These are phyloP conservation scores for Mythimna vitellina DNA, from an alignment of 2,888 invertebrate species.

Conservation along the genomic window DNA sequence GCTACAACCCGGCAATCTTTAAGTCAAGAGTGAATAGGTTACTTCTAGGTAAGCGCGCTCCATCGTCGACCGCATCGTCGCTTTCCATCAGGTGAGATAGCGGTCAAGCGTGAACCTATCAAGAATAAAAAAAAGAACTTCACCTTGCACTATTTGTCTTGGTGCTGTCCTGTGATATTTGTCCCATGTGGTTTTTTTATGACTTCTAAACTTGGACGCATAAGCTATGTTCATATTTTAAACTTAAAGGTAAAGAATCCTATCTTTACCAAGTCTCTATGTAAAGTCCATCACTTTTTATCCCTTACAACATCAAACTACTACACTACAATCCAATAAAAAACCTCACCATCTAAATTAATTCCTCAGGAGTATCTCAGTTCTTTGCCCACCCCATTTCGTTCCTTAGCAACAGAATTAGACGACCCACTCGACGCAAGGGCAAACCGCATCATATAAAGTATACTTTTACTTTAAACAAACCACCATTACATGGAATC, in stretches of 20 bases:
- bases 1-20: too few species aligned
- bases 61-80: too few species aligned
- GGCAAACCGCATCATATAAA: constrained; percentile 69
- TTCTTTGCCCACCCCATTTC: constrained; percentile 37
- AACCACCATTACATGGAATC: constrained; percentile 12
- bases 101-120: too few species aligned
- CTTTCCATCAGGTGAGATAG: too few species aligned
- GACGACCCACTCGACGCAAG: constrained; percentile 62
- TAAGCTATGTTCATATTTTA: background rate
- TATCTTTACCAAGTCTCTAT: too few species aligned
- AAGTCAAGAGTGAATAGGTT: too few species aligned
- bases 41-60: too few species aligned
- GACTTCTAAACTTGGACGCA: background rate
- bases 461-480: constrained; percentile 67
- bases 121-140: too few species aligned
- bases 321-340: background rate
- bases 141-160: too few species aligned
- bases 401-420: constrained; percentile 70
- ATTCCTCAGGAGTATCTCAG: constrained; percentile 5
- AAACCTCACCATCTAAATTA: constrained; percentile 11
- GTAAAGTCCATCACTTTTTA: background rate
- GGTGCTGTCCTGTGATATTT: too few species aligned
- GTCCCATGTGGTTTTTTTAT: too few species aligned
- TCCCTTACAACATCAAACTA: background rate
- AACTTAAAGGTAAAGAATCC: too few species aligned